Percentiles rank a stretch among this genome's conserved stretches.
Conservation (phyloP, 2,888 invertebrate genomes). For the Tetranychus truncatus region DNA sequence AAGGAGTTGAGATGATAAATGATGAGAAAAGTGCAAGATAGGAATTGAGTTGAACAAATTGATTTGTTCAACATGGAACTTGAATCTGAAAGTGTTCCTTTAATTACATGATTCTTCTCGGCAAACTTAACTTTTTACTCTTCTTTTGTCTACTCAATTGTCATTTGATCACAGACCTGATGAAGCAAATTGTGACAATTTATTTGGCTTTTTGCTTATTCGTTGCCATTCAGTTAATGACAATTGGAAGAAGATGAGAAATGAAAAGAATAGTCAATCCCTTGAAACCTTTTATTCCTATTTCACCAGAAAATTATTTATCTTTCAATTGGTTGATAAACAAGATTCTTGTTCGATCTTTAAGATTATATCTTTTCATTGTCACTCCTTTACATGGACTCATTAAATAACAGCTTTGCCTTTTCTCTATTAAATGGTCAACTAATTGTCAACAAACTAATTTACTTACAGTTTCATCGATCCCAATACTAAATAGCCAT, state of each 20-base stretch:
- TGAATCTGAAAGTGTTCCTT: background rate
- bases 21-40: background rate
- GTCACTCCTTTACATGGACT: background rate
- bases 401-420: background rate
- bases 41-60: background rate
- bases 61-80: background rate
- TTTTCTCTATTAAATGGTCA: background rate
- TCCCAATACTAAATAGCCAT: no score
- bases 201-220: background rate
- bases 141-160: background rate
- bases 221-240: background rate
- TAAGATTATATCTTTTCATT: background rate
- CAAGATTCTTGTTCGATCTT: no score
- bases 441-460: background rate
- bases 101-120: background rate
- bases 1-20: background rate
- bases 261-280: background rate
- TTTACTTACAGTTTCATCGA: background rate
- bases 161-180: background rate
- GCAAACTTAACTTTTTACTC: background rate
- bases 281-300: background rate
- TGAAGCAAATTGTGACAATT: background rate
- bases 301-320: background rate
- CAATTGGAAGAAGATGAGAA: background rate
- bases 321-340: background rate